phyloP scores from a whole-genome alignment of 2,888 invertebrate genomes.

The Antitype chi region DNA sequence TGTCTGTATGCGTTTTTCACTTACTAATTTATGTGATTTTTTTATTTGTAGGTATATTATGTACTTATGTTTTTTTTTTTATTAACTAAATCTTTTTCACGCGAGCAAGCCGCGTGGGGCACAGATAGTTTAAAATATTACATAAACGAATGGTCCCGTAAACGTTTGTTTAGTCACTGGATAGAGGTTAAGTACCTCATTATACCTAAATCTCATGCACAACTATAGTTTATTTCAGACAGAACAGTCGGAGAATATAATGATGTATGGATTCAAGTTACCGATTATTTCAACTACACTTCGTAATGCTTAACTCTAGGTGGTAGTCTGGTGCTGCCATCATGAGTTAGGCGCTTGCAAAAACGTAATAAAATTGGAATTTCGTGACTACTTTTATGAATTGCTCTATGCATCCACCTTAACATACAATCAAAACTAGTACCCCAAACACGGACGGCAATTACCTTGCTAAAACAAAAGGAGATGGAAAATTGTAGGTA shows the following conservation, averaged over 20 bases:
- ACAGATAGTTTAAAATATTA: not conserved
- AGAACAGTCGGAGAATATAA: not conserved
- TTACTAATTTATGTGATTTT: not conserved
- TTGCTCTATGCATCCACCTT: too few species aligned
- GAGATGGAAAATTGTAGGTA: too few species aligned
- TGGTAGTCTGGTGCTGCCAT: too few species aligned
- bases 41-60: not conserved
- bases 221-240: conserved; percentile 2
- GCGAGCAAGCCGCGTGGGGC: not conserved
- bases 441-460: not conserved
- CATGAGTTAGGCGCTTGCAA: too few species aligned
- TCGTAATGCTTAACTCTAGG: not conserved
- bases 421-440: not conserved
- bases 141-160: not conserved
- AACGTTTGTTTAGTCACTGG: not conserved
- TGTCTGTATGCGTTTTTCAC: not conserved
- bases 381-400: too few species aligned
- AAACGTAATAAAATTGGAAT: too few species aligned
- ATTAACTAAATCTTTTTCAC: not conserved
- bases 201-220: not conserved
- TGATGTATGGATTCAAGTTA: not conserved
- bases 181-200: not conserved
- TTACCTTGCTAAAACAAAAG: not conserved
- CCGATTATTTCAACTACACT: not conserved
- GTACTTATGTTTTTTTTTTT: too few species aligned